These are phyloP conservation scores for Lycaon pictus DNA, from an alignment of 2,113 vertebrate genomes.

Conservation along the genomic window DNA sequence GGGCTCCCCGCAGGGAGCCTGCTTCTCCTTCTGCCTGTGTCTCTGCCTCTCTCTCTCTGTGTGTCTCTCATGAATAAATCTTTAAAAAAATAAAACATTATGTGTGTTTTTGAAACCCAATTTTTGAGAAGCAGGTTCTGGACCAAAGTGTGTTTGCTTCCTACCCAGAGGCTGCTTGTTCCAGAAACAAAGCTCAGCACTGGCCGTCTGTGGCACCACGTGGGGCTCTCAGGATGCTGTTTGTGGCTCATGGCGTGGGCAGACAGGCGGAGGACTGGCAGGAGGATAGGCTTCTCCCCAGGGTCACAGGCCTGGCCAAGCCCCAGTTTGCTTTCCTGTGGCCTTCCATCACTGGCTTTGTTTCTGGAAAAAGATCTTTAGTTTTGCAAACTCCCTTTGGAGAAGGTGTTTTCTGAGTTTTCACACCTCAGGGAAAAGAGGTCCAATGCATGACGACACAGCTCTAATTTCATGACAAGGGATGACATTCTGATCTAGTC, in stretches of 20 bases:
- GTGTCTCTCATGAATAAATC: too few species aligned
- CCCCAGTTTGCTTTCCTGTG: not conserved
- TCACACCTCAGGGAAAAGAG: not conserved
- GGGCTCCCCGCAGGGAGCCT: too few species aligned
- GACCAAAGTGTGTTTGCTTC: not conserved
- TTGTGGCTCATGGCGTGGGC: not conserved
- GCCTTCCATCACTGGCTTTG: not conserved
- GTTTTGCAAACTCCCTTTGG: not conserved
- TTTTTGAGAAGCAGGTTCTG: not conserved
- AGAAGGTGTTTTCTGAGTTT: not conserved
- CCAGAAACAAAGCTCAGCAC: not conserved
- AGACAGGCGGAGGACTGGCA: accelerated
- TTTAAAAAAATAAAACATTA: not conserved
- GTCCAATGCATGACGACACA: accelerated
- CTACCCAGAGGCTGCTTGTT: accelerated
- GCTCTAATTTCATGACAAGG: too few species aligned
- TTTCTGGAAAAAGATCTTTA: not conserved
- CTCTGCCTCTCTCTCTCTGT: too few species aligned
- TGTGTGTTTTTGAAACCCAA: not conserved
- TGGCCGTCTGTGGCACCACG: too few species aligned
- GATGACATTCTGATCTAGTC: too few species aligned
- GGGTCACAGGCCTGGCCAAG: not conserved
- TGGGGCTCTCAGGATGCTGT: not conserved
- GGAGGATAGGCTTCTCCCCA: not conserved
- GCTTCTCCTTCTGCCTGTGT: too few species aligned